These are phyloP conservation scores for Harmothoe impar DNA, from an alignment of 2,888 invertebrate species.

Conservation along the genomic window DNA sequence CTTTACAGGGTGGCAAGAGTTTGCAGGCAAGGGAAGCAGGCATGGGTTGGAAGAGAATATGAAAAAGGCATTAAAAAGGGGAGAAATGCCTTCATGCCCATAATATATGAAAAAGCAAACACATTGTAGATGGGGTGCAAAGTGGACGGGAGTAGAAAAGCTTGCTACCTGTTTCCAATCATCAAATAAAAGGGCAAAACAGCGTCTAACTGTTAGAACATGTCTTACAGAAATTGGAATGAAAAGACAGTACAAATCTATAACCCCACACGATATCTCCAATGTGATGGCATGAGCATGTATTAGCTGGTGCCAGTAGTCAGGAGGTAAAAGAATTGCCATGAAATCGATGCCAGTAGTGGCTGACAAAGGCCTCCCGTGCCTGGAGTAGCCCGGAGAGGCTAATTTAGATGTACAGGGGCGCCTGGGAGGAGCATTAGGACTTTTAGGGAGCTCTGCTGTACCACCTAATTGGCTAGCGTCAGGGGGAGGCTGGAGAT, in stretches of 20 bases:
- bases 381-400: neutral
- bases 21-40: no score
- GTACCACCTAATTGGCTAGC: constrained; percentile 13
- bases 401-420: constrained; percentile 8
- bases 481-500: neutral
- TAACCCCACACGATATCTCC: neutral
- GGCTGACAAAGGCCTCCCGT: neutral
- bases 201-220: neutral
- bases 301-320: neutral
- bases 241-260: neutral
- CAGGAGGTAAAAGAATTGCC: neutral
- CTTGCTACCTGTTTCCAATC: no score
- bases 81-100: no score
- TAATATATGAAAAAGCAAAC: no score
- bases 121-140: no score
- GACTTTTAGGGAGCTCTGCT: constrained; percentile 9
- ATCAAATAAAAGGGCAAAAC: neutral
- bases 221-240: neutral
- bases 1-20: no score
- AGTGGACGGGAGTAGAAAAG: no score
- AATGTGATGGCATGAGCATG: no score
- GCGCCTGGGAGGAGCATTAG: constrained; percentile 9
- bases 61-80: no score
- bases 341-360: constrained; percentile 22
- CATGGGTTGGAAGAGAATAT: no score